A percentile compares a stretch with the other conserved stretches of the same genome.
Conservation (phyloP, 2,888 invertebrate genomes). For the Phrixothrix hirtus region DNA sequence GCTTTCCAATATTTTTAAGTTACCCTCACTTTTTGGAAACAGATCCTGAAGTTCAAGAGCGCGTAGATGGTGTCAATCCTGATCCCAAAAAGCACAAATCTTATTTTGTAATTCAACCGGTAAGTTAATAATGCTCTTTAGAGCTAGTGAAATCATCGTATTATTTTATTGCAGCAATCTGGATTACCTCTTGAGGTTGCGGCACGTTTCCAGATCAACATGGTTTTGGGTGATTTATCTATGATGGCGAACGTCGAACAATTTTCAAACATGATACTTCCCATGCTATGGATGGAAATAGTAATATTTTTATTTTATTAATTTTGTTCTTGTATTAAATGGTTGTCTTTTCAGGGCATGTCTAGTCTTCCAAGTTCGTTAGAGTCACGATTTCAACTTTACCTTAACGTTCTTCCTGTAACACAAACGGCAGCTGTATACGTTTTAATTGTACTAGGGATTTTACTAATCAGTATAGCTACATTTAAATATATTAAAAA, state of each 20-base stretch:
- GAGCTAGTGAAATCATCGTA: conserved; percentile 23
- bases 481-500: conserved; percentile 49
- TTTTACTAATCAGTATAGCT: conserved; percentile 59
- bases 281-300: conserved; percentile 88
- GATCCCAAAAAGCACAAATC: conserved; percentile 67
- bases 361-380: conserved; percentile 66
- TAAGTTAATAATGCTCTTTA: conserved; percentile 46
- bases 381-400: conserved; percentile 69
- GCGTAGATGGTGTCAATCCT: conserved; percentile 67
- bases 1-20: conserved; percentile 86
- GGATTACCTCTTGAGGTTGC: conserved; percentile 80
- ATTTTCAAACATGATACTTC: conserved; percentile 74
- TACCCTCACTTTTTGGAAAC: conserved; percentile 85
- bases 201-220: conserved; percentile 84
- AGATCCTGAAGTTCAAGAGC: conserved; percentile 65
- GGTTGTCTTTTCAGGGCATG: conserved; percentile 65
- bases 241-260: conserved; percentile 66
- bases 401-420: conserved; percentile 71
- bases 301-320: conserved; percentile 61
- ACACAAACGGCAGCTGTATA: conserved; percentile 64
- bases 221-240: conserved; percentile 74
- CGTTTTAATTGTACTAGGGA: conserved; percentile 58
- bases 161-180: conserved; percentile 56
- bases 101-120: conserved; percentile 79
- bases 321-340: neutral